Evolutionary conservation across 2,797 vertebrate species (phyloP).

Genomic region (Spea hammondii): DNA sequence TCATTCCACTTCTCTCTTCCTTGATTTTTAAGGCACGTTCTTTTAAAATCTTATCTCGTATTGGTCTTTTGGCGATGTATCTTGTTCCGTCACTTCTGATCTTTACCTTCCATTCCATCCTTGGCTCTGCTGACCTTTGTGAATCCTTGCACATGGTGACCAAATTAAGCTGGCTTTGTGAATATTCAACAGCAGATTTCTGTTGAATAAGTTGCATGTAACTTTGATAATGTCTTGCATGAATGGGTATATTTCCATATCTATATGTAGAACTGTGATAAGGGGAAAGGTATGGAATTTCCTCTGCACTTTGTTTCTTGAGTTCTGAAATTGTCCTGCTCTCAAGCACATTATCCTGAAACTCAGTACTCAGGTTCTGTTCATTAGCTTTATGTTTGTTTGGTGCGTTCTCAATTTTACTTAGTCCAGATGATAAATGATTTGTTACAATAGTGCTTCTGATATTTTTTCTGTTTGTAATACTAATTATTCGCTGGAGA

Average conservation of each 20-base stretch:
- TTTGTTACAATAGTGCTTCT: conserved; percentile 67
- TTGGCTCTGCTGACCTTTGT: conserved; percentile 75
- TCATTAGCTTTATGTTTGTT: conserved; percentile 72
- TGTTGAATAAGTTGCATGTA: conserved; percentile 97
- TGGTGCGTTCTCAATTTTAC: conserved; percentile 61
- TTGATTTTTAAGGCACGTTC: conserved; percentile 96
- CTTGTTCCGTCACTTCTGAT: conserved; percentile 90
- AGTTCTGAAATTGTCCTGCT: conserved; percentile 65
- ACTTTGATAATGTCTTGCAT: conserved; percentile 93
- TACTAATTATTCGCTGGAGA: conserved; percentile 84
- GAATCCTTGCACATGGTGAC: conserved; percentile 84
- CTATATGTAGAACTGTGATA: conserved; percentile 84
- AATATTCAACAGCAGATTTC: conserved; percentile 87
- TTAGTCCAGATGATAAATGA: conserved; percentile 63
- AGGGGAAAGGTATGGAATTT: conserved; percentile 86
- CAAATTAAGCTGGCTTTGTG: conserved; percentile 91
- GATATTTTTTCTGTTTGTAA: conserved; percentile 90
- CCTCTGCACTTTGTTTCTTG: conserved; percentile 65
- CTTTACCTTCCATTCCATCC: conserved; percentile 98
- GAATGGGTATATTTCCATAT: conserved; percentile 82
- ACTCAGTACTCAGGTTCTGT: conserved; percentile 69
- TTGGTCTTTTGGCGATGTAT: conserved; percentile 94
- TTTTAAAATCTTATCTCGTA: conserved; percentile 88
- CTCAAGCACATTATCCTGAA: conserved; percentile 65
- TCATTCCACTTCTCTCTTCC: conserved; percentile 94